A percentile compares a stretch with the other conserved stretches of the same genome.
Conservation (phyloP, 2,888 invertebrate genomes). For the Cryptocheilus praepositus region DNA sequence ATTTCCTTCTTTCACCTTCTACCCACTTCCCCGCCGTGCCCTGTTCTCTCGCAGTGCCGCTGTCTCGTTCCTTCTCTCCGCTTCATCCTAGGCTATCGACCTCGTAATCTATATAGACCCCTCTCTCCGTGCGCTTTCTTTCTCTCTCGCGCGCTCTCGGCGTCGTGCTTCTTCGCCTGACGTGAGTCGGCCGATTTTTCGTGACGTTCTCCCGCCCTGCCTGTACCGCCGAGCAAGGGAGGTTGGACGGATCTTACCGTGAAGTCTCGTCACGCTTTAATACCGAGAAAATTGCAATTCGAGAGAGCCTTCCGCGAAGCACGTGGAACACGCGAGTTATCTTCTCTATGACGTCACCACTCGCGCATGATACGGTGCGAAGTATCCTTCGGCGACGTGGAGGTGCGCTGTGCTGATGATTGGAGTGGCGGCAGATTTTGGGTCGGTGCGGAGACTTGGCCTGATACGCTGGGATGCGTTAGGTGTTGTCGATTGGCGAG, state of each 20-base stretch:
- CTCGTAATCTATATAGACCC: slow-evolving; percentile 45
- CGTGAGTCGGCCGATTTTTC: slow-evolving; percentile 57
- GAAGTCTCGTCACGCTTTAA: slow-evolving; percentile 28
- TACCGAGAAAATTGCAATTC: slow-evolving; percentile 14
- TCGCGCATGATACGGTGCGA: no score
- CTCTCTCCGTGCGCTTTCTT: slow-evolving; percentile 12
- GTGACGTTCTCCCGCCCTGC: slow-evolving; percentile 18
- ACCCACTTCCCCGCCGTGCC: slow-evolving; percentile 4
- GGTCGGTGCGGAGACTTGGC: no score
- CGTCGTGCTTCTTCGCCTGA: slow-evolving; percentile 16
- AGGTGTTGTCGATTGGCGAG: no score
- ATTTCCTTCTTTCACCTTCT: slow-evolving; percentile 35
- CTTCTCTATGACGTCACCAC: no score
- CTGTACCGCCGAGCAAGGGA: slow-evolving; percentile 21
- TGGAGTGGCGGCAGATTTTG: no score
- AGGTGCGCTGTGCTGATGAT: no score
- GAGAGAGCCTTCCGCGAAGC: neutral
- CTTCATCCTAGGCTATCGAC: slow-evolving; percentile 44
- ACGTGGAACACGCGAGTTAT: neutral
- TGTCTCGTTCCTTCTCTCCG: slow-evolving; percentile 1
- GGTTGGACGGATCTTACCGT: slow-evolving; percentile 29
- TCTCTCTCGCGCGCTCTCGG: neutral
- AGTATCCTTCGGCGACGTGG: no score
- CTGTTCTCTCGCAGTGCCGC: neutral
- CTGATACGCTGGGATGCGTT: no score